Percentiles rank a stretch among this genome's conserved stretches.
Evolutionary conservation across 2,113 vertebrate species (phyloP).

Genomic region (Elephas maximus): DNA sequence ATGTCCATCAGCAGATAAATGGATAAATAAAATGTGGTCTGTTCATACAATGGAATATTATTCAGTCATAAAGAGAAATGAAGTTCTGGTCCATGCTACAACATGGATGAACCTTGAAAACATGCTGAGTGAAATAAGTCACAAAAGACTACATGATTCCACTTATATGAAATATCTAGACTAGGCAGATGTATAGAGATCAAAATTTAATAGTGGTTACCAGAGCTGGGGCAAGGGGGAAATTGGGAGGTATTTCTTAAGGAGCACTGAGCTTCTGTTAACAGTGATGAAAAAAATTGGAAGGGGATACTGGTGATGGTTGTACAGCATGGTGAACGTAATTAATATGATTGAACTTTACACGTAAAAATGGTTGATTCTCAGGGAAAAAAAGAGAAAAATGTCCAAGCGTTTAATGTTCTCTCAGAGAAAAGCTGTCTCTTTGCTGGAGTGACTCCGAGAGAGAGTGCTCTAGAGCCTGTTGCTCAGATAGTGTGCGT

Average conservation of each 20-base stretch:
- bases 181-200: not conserved
- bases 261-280: not conserved
- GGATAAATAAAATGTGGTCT: not conserved
- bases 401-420: constrained; percentile 10
- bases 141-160: not conserved
- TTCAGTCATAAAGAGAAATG: not conserved
- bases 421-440: constrained; percentile 40
- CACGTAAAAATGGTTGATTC: not conserved
- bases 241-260: not conserved
- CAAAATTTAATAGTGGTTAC: not conserved
- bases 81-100: not conserved
- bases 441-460: not conserved
- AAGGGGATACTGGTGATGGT: not conserved
- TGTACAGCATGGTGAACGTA: not conserved
- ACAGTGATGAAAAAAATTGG: not conserved
- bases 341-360: not conserved
- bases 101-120: not conserved
- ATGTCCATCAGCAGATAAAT: not conserved
- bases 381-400: not conserved
- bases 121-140: not conserved
- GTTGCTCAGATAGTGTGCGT: not conserved
- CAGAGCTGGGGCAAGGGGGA: not conserved
- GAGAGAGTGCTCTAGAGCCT: not conserved
- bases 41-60: not conserved
- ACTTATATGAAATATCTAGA: not conserved